Evolutionary conservation across 2,113 vertebrate species (phyloP).

Genomic region (Numida meleagris): DNA sequence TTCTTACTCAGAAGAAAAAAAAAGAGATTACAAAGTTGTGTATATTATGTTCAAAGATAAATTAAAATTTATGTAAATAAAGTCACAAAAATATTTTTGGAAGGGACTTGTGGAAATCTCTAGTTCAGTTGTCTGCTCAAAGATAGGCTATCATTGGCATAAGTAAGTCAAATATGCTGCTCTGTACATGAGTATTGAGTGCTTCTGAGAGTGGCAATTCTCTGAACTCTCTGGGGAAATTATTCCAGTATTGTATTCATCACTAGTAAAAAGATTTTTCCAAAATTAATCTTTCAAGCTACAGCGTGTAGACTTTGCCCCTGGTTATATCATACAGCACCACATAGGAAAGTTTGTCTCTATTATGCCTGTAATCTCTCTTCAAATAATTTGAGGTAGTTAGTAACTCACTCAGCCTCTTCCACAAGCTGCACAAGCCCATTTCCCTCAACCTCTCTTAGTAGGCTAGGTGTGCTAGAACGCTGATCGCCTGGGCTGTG

Average conservation of each 20-base stretch:
- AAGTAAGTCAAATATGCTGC: neutral
- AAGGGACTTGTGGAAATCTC: neutral
- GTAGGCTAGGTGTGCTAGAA: neutral
- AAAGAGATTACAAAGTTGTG: neutral
- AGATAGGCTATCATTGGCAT: neutral
- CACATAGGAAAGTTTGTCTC: neutral
- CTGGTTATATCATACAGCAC: neutral
- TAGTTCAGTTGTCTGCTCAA: neutral
- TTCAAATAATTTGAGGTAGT: neutral
- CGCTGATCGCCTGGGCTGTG: accelerated
- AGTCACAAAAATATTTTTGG: neutral
- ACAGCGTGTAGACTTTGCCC: neutral
- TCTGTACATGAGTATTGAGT: neutral
- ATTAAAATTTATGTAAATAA: neutral
- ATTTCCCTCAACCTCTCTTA: neutral
- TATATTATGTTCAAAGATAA: neutral
- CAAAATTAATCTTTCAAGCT: neutral
- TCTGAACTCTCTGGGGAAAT: neutral
- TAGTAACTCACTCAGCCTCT: neutral
- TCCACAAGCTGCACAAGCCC: neutral
- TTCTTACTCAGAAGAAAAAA: neutral
- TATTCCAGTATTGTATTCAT: neutral
- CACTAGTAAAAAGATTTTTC: neutral
- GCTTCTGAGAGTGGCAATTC: neutral
- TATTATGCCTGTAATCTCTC: neutral